Evolutionary conservation across 2,888 invertebrate genomes (phyloP).

Genomic region (Ornithoptera alexandrae): DNA sequence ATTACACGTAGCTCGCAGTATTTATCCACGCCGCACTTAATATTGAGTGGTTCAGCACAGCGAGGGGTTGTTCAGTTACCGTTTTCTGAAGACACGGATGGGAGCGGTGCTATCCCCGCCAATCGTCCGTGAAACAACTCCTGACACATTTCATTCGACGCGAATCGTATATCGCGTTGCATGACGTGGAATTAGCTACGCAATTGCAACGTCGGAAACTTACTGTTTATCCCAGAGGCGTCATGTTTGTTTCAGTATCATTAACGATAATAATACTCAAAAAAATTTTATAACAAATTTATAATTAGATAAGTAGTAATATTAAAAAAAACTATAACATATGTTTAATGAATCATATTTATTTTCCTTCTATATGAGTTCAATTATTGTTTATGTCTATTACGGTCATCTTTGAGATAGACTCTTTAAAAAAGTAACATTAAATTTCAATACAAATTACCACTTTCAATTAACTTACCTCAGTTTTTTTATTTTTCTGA

Average conservation of each 20-base stretch:
- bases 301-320: too few species aligned
- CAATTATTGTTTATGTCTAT: too few species aligned
- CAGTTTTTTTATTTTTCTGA: too few species aligned
- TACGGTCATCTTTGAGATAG: too few species aligned
- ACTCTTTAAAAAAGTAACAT: too few species aligned
- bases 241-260: constrained; percentile 20
- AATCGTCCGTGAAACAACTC: constrained; percentile 74
- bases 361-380: too few species aligned
- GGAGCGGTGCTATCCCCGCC: constrained; percentile 38
- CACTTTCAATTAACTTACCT: too few species aligned
- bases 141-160: constrained; percentile 73
- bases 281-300: background rate
- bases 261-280: background rate
- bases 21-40: background rate
- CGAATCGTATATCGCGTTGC: constrained; percentile 51
- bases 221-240: constrained; percentile 8
- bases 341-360: too few species aligned
- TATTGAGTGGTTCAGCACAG: constrained; percentile 9
- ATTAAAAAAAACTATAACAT: too few species aligned
- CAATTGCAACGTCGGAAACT: constrained; percentile 5
- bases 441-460: too few species aligned
- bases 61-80: constrained; percentile 14
- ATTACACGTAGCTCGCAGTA: too few species aligned
- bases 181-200: constrained; percentile 40
- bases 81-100: constrained; percentile 39